Evolutionary conservation across 2,113 vertebrate species (phyloP).

Genomic region (Tiliqua scincoides): DNA sequence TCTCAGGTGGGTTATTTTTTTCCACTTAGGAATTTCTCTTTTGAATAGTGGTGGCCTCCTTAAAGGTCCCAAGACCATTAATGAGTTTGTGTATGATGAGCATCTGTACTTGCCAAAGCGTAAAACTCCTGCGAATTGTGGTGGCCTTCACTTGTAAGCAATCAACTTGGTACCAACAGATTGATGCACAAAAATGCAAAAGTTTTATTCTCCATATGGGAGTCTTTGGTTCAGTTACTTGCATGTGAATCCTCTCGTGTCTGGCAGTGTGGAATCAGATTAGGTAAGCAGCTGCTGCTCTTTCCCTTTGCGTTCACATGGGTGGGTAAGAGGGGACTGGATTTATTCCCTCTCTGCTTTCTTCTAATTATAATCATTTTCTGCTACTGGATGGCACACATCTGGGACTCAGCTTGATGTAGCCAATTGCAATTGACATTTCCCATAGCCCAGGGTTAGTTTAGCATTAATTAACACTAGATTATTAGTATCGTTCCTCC

Average conservation of each 20-base stretch:
- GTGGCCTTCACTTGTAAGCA: too few relatives aligned
- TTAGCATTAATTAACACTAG: constrained; percentile 36
- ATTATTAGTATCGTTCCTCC: constrained; percentile 5
- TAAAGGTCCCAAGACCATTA: too few relatives aligned
- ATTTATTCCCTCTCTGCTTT: constrained; percentile 17
- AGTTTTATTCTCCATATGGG: background rate
- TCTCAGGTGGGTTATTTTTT: too few relatives aligned
- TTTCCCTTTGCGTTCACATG: constrained; percentile 10
- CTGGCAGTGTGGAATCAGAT: background rate
- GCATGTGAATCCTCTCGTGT: background rate
- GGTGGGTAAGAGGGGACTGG: background rate
- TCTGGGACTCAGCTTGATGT: constrained; percentile 25
- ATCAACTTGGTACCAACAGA: background rate
- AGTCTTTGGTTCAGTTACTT: background rate
- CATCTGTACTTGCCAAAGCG: too few relatives aligned
- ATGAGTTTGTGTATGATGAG: too few relatives aligned
- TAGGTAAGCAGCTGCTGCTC: background rate
- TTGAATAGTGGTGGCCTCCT: too few relatives aligned
- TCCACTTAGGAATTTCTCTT: too few relatives aligned
- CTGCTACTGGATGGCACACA: constrained; percentile 22
- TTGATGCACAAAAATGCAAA: background rate
- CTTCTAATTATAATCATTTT: constrained; percentile 15
- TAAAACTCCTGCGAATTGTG: too few relatives aligned
- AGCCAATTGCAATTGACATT: constrained; percentile 42
- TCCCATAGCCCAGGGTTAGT: background rate